phyloP scores from a whole-genome alignment of 2,797 vertebrate species.

The Catharus ustulatus region DNA sequence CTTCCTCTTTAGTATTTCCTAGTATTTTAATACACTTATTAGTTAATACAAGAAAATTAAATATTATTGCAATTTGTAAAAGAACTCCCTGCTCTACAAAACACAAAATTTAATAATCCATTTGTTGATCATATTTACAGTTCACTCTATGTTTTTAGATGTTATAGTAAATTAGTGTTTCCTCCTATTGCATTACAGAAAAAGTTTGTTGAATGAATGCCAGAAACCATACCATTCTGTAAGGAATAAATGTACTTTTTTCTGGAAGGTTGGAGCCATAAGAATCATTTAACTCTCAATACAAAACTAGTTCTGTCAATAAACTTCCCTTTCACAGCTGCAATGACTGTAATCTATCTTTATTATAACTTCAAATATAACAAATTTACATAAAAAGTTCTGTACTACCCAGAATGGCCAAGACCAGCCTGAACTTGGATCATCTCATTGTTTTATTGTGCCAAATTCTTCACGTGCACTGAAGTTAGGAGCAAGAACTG shows the following conservation, averaged over 20 bases:
- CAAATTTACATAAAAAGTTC: conserved; percentile 36
- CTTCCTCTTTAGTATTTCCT: not conserved
- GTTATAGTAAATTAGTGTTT: not conserved
- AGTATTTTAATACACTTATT: not conserved
- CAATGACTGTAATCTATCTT: not conserved
- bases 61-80: not conserved
- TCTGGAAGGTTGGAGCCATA: not conserved
- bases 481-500: conserved; percentile 32
- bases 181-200: not conserved
- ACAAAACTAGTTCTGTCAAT: conserved; percentile 1
- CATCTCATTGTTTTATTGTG: conserved; percentile 26
- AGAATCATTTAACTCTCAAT: not conserved
- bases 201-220: not conserved
- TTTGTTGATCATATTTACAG: not conserved
- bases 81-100: not conserved
- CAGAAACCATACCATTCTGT: not conserved
- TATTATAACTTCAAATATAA: conserved; percentile 46
- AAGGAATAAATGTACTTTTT: not conserved
- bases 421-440: not conserved
- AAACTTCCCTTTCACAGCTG: not conserved
- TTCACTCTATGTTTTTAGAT: not conserved
- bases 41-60: not conserved
- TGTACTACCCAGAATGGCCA: conserved; percentile 23
- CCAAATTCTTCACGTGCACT: not conserved
- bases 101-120: not conserved